These are phyloP conservation scores for Pelagia noctiluca DNA, from an alignment of 30 jellyfish, hydroid and myxozoan species.

Conservation along the genomic window DNA sequence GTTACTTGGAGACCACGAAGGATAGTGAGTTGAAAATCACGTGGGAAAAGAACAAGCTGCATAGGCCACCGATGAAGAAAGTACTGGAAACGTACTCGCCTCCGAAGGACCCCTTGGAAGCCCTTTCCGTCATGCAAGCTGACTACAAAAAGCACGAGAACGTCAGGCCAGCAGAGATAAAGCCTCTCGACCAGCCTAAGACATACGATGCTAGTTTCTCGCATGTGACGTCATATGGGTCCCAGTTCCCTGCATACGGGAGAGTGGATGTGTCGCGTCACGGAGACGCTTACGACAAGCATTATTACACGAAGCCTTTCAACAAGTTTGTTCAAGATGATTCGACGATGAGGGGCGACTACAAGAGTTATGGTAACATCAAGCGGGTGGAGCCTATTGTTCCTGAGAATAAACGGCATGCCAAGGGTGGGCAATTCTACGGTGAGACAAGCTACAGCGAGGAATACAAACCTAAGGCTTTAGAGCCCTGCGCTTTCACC, in stretches of 20 bases:
- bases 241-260: constrained; percentile 67
- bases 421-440: constrained; percentile 54
- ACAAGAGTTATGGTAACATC: constrained; percentile 32
- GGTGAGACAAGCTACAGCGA: constrained; percentile 55
- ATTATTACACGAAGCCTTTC: constrained; percentile 57
- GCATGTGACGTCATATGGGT: constrained; percentile 64
- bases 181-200: constrained; percentile 46
- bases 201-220: constrained; percentile 45
- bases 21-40: constrained; percentile 37
- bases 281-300: constrained; percentile 60
- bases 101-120: constrained; percentile 72
- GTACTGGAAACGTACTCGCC: constrained; percentile 62
- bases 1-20: constrained; percentile 68
- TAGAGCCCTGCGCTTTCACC: constrained; percentile 56
- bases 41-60: constrained; percentile 51
- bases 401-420: constrained; percentile 67
- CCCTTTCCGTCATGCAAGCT: constrained; percentile 65
- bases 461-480: constrained; percentile 20
- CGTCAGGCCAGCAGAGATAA: constrained; percentile 36
- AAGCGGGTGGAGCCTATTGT: constrained; percentile 41
- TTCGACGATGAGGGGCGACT: constrained; percentile 60
- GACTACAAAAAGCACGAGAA: constrained; percentile 63
- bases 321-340: constrained; percentile 54
- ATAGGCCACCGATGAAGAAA: constrained; percentile 40
- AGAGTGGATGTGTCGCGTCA: constrained; percentile 39